A percentile compares a stretch with the other conserved stretches of the same genome.
phyloP scores from a whole-genome alignment of 2,797 vertebrate genomes.

The Chanos chanos region DNA sequence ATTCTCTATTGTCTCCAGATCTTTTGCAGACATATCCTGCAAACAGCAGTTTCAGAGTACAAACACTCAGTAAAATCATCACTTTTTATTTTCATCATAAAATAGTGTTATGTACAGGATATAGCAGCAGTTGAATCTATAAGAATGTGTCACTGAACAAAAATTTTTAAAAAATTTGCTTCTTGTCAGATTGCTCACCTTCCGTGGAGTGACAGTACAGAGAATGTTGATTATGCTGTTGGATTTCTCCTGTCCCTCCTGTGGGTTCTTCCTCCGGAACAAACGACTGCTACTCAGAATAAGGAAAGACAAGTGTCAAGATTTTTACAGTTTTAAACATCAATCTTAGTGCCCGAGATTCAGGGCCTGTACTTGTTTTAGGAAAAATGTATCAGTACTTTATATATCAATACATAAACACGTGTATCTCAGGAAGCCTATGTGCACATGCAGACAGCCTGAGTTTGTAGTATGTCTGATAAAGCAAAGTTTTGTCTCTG shows the following conservation, averaged over 20 bases:
- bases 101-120: background rate
- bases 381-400: too few relatives aligned
- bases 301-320: constrained; percentile 16
- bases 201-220: constrained; percentile 74
- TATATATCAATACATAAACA: too few relatives aligned
- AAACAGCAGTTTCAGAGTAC: constrained; percentile 14
- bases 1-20: constrained; percentile 72
- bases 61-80: too few relatives aligned
- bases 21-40: constrained; percentile 76
- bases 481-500: too few relatives aligned
- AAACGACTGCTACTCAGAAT: constrained; percentile 67
- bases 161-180: background rate
- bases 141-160: background rate
- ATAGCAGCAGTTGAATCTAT: too few relatives aligned
- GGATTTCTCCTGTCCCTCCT: constrained; percentile 80
- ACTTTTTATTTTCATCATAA: background rate
- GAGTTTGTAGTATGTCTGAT: background rate
- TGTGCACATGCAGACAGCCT: too few relatives aligned
- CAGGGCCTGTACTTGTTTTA: background rate
- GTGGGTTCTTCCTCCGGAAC: constrained; percentile 76
- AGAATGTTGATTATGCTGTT: constrained; percentile 83
- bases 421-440: too few relatives aligned
- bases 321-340: too few relatives aligned
- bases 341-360: too few relatives aligned
- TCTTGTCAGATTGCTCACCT: constrained; percentile 59